Conservation (phyloP, 2,797 vertebrate species). For the Eulemur albifrons region DNA sequence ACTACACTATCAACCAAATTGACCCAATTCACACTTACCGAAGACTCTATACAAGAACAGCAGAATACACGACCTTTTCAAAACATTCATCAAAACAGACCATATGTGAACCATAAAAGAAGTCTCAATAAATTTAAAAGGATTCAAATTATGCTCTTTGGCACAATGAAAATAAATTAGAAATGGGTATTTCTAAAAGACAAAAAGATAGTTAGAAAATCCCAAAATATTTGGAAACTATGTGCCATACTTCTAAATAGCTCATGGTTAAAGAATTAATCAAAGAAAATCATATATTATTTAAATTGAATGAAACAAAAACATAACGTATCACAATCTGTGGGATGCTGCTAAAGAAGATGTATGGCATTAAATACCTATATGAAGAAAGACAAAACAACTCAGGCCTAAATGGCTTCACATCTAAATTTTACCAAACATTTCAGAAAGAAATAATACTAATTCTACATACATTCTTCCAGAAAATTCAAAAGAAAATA, state of each 20-base stretch:
- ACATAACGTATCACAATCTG: neutral
- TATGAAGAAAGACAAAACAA: neutral
- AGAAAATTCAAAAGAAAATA: neutral
- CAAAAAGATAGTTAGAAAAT: neutral
- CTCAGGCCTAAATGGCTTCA: neutral
- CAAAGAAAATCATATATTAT: neutral
- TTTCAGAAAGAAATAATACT: neutral
- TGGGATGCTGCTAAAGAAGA: neutral
- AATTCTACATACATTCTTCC: neutral
- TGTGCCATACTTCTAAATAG: neutral
- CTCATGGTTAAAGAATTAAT: neutral
- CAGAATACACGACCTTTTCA: neutral
- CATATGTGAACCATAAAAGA: neutral
- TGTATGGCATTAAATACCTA: neutral
- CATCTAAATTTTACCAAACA: neutral
- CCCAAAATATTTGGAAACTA: neutral
- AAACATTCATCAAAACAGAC: neutral
- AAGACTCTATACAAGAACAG: neutral
- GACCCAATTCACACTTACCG: neutral
- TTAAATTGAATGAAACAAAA: neutral
- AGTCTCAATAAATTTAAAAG: neutral
- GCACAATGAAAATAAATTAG: slow-evolving; percentile 14
- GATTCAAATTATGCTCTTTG: neutral
- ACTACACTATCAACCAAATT: neutral
- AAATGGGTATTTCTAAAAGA: neutral